A percentile compares a stretch with the other conserved stretches of the same genome.
Evolutionary conservation across 2,797 vertebrate genomes (phyloP).

Genomic region (Sebastes trivittatus): DNA sequence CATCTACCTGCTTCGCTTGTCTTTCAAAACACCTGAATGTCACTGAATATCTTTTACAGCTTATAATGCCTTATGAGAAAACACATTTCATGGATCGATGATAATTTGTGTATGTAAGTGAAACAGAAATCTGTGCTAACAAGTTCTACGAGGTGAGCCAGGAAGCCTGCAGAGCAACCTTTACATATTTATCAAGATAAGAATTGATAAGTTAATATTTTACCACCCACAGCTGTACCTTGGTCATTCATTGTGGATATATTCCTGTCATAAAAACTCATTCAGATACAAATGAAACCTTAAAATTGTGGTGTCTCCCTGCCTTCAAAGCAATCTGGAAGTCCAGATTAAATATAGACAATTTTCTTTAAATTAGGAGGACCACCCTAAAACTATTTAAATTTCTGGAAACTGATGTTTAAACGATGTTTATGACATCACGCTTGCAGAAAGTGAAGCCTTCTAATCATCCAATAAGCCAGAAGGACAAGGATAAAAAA

Average conservation of each 20-base stretch:
- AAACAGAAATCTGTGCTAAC: not conserved
- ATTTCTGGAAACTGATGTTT: no score
- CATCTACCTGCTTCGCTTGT: not conserved
- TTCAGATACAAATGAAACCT: no score
- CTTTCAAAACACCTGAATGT: not conserved
- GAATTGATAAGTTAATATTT: not conserved
- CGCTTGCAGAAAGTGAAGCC: no score
- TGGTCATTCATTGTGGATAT: not conserved
- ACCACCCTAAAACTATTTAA: no score
- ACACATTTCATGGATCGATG: not conserved
- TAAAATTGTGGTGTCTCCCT: no score
- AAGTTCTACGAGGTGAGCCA: not conserved
- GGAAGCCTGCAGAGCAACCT: not conserved
- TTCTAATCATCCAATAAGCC: no score
- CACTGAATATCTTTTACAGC: not conserved
- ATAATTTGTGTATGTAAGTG: not conserved
- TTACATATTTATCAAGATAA: not conserved
- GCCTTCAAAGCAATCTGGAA: no score
- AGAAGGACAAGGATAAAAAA: no score
- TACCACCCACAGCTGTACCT: not conserved
- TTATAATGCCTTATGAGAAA: not conserved
- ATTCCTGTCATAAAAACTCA: not conserved
- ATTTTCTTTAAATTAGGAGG: no score
- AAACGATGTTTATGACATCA: no score
- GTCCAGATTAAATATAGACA: no score